Base-by-base conservation (phyloP, 2,113 vertebrate genomes). In the Rattus rattus region DNA sequence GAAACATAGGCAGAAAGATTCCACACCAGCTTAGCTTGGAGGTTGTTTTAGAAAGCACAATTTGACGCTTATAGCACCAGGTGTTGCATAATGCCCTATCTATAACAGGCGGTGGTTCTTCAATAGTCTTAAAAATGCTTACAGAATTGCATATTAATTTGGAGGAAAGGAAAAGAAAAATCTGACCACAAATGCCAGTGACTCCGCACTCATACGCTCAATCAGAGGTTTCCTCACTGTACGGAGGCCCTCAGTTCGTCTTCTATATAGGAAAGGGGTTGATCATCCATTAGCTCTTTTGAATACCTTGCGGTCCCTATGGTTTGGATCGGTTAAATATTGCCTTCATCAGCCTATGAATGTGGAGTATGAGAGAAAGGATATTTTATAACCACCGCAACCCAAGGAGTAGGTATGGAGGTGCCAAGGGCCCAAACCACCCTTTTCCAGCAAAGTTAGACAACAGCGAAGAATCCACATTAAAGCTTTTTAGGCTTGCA, bases 51-150 rank as follows among this genome's bases (percentile, higher is more conserved):
- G 73, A 77, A 95, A 72, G 0, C 24, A 47, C 75, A 63, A 2
- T 69, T 90, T 89, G 22, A 39, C 79, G 17, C 26, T 90, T 87
- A 39, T 30, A 54, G 72, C 7, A 43, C 33, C 43, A 39, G n/a
- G 22, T 90, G 13, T 93, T 95, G 52, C 20, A 65, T 87, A 69
- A 94, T 79, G 75, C 26, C 13, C 43, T 43, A 43, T 43, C 26
- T 77, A 9, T 22, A 85, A 52, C 11, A 19, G 3, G 14, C 91
- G 47, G 8, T 88, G 91, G 65, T 54, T 95, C 75, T 94, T 90
- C 79, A 61, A 24, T 88, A 12, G 39, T 20, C 26, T 87, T 43
- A 59, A 75, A 86, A 73, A 67, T 94, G 6, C 95, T 96, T 92
- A 22, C 61, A 88, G 49, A 89, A 67, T 88, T 77, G 6, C 76